phyloP scores from a whole-genome alignment of 35 echinoderm and acorn worm genomes.

The Anneissia japonica region DNA sequence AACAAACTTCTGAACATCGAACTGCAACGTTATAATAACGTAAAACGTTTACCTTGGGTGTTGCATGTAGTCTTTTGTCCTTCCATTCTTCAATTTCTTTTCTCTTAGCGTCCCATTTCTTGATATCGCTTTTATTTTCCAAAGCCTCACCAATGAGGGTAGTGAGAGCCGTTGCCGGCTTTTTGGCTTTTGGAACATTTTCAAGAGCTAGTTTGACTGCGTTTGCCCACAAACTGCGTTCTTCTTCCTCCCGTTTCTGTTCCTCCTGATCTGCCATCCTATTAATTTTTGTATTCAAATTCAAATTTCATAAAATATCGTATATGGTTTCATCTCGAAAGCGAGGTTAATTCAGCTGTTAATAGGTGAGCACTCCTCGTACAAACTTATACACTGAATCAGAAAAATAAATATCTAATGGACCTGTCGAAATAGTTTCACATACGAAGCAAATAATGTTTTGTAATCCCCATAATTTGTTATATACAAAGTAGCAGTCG shows the following conservation, averaged over 20 bases:
- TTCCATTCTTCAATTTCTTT: neutral
- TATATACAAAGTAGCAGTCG: no score
- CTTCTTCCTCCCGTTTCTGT: neutral
- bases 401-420: no score
- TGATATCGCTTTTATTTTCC: neutral
- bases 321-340: no score
- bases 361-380: no score
- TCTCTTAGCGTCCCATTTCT: neutral
- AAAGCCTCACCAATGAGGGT: neutral
- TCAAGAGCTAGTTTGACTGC: neutral
- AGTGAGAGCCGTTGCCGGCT: neutral
- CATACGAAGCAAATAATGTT: no score
- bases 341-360: no score
- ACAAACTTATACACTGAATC: no score
- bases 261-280: neutral
- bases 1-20: no score
- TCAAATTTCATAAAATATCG: no score
- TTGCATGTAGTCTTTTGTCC: neutral
- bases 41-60: neutral
- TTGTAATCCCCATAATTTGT: no score
- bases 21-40: no score
- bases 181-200: neutral
- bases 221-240: neutral
- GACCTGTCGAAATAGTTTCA: no score
- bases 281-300: neutral